phyloP scores from a whole-genome alignment of 2,113 vertebrate genomes.

The chimpanzee (Pan troglodytes) region NHGRI_mPanTro3-v2.1_pri NC_072415.2:43289501-43290000 shows the following conservation, averaged over 20 bases:
- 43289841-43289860: neutral
- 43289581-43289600: neutral
- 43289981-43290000: neutral
- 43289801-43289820: neutral
- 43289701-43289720: neutral
- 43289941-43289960: neutral
- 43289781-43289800: neutral
- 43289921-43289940: neutral
- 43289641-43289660: neutral
- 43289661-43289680: slow-evolving; percentile 16
- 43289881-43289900: neutral
- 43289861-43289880: neutral
- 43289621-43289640: neutral
- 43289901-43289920: neutral
- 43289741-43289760: neutral
- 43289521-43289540: neutral
- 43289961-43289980: neutral
- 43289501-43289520: neutral
- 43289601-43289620: neutral
- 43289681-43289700: neutral
- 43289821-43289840: neutral
- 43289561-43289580: neutral
- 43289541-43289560: neutral
- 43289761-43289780: neutral
- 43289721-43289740: neutral